Percentiles rank a stretch among this genome's conserved stretches.
phyloP scores from a whole-genome alignment of 2,888 invertebrate species.

The Ennomos quercinarius region DNA sequence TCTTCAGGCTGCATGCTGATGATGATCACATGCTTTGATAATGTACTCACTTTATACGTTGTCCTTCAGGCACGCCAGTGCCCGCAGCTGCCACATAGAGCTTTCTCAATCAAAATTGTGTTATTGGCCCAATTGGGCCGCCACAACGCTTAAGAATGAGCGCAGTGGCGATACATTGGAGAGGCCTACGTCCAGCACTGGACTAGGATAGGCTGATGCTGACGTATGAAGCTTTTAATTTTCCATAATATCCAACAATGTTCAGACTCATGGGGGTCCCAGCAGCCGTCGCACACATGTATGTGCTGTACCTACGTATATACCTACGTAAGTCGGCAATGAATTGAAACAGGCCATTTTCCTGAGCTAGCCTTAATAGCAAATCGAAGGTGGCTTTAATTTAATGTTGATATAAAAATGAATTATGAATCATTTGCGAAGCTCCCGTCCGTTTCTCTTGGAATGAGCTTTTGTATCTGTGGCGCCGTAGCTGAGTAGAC shows the following conservation, averaged over 20 bases:
- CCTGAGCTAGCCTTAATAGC: conserved; percentile 66
- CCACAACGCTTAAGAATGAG: too few species aligned
- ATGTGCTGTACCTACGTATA: conserved; percentile 31
- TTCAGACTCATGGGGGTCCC: conserved; percentile 49
- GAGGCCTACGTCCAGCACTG: too few species aligned
- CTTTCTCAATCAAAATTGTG: too few species aligned
- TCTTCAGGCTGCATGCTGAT: too few species aligned
- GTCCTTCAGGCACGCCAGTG: too few species aligned
- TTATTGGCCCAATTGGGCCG: too few species aligned
- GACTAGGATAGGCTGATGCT: too few species aligned
- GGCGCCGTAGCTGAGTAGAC: neutral
- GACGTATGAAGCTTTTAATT: too few species aligned
- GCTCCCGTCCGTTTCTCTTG: conserved; percentile 18
- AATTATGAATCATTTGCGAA: conserved; percentile 25
- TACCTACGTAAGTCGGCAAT: conserved; percentile 68
- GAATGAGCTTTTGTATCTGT: neutral
- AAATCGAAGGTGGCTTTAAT: conserved; percentile 47
- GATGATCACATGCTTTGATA: too few species aligned
- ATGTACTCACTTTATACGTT: too few species aligned
- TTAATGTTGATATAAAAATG: conserved; percentile 28
- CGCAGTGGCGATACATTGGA: too few species aligned
- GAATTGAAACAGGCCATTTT: conserved; percentile 72
- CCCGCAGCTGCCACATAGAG: too few species aligned
- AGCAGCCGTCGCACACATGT: conserved; percentile 35
- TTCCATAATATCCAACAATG: neutral